These are phyloP conservation scores for Pangasianodon gigas DNA, from an alignment of 2,113 vertebrate species.

Conservation along the genomic window DNA sequence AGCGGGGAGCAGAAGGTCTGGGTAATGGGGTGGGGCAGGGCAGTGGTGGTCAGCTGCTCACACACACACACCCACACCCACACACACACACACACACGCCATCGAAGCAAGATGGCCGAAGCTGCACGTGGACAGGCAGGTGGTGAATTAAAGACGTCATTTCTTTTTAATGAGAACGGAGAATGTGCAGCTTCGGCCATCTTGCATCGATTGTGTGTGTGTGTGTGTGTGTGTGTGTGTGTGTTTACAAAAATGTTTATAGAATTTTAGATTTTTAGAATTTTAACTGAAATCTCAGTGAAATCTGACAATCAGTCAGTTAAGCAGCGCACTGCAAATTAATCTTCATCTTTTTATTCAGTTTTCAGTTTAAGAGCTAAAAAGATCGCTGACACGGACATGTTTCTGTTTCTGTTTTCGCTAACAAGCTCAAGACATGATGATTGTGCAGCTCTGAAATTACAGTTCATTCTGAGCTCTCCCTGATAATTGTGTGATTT, in stretches of 20 bases:
- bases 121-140: neutral
- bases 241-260: neutral
- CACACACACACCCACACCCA: neutral
- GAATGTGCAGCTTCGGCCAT: neutral
- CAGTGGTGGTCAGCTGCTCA: constrained; percentile 45
- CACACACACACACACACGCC: constrained; percentile 6
- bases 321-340: neutral
- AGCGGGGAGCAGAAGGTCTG: constrained; percentile 34
- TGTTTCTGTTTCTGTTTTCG: neutral
- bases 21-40: constrained; percentile 47
- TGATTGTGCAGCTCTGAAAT: no score
- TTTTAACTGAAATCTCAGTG: neutral
- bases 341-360: neutral
- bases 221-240: constrained; percentile 14
- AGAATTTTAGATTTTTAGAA: neutral
- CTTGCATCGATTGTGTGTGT: neutral
- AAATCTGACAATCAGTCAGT: neutral
- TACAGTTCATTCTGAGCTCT: neutral
- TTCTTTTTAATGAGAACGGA: neutral
- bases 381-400: neutral
- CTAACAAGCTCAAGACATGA: no score
- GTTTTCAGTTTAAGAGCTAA: neutral
- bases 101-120: no score
- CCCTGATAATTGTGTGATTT: neutral
- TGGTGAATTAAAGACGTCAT: neutral